Evolutionary conservation across 2,113 vertebrate genomes (phyloP), one percentile per base, ranked within the genome.

Genomic region (Halichoeres trimaculatus): DNA sequence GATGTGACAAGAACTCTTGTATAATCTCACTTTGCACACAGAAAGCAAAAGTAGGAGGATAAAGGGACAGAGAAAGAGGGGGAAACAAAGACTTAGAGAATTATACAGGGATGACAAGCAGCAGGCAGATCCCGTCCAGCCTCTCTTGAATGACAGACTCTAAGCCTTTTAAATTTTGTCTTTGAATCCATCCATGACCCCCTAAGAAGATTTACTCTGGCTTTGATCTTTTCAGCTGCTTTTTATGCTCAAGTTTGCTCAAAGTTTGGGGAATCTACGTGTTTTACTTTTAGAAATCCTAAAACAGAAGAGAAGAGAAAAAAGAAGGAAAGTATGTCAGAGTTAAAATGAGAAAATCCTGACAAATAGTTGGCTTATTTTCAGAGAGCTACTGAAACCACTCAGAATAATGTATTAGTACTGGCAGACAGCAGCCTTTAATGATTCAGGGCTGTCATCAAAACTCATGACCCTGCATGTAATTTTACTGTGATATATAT

Each of bases 101-200:
- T 74, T 64, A 60, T 26, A 23, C 34, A 26, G 58, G 47, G 63
- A 17, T 64, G 62, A 47, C 67, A 59, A 69, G 40, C 70, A 64
- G 58, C 3, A 76, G 34, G 57, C 50, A n/a, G 59, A 64, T 66
- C 51, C 53, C 20, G 23, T 23, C 54, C 30, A 17, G 74, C 41
- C 77, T 45, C 65, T 8, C 1, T 1, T 60, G 76, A 70, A 43
- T 74, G 71, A 65, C 78, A 53, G 38, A 66, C 57, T 30, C 0
- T 86, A 76, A 83, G 73, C 84, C 76, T 75, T 76, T 78, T 85
- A 89, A 57, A 84, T 24, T 72, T 76, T 55, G 66, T 77, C 84
- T 84, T 43, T 80, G 71, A 71, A 84, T 86, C 41, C 81, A 86
- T 82, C 78, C 84, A 35, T 86, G 84, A 80, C 84, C 62, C 65